Conservation (phyloP, 2,888 invertebrate genomes). For the Drosophila falleni region DNA sequence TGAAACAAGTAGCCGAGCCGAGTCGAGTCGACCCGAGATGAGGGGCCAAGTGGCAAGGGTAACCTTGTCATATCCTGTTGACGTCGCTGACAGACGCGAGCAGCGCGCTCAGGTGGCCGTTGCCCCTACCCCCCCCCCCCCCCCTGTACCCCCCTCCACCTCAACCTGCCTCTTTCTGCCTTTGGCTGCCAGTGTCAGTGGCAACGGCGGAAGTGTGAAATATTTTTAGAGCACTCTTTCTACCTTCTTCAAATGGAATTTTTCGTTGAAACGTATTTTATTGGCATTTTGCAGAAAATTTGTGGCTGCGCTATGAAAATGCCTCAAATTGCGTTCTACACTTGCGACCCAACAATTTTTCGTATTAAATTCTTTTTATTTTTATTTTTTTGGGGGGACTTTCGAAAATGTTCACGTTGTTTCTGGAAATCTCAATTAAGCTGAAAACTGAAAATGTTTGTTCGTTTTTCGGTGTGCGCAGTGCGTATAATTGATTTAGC, state of each 20-base stretch:
- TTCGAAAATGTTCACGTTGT: constrained; percentile 13
- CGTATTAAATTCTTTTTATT: constrained; percentile 56
- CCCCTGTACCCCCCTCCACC: background rate
- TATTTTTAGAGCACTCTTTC: constrained; percentile 62
- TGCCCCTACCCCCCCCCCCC: constrained; percentile 6
- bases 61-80: constrained; percentile 77
- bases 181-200: constrained; percentile 15
- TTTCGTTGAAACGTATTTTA: constrained; percentile 77
- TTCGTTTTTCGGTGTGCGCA: constrained; percentile 27
- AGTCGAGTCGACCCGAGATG: background rate
- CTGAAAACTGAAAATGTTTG: constrained; percentile 37
- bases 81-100: constrained; percentile 57
- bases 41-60: constrained; percentile 17
- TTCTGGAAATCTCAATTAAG: constrained; percentile 61
- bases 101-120: constrained; percentile 48
- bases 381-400: constrained; percentile 7
- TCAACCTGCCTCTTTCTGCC: background rate
- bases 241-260: constrained; percentile 74
- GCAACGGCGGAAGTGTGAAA: constrained; percentile 71
- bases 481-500: constrained; percentile 78
- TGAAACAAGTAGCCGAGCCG: constrained; percentile 36
- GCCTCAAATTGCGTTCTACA: constrained; percentile 44
- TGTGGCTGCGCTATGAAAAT: constrained; percentile 73
- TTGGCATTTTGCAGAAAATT: constrained; percentile 74
- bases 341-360: constrained; percentile 46